Evolutionary conservation across 2,888 invertebrate species (phyloP).

Genomic region (Dicyrtoma fusca): DNA sequence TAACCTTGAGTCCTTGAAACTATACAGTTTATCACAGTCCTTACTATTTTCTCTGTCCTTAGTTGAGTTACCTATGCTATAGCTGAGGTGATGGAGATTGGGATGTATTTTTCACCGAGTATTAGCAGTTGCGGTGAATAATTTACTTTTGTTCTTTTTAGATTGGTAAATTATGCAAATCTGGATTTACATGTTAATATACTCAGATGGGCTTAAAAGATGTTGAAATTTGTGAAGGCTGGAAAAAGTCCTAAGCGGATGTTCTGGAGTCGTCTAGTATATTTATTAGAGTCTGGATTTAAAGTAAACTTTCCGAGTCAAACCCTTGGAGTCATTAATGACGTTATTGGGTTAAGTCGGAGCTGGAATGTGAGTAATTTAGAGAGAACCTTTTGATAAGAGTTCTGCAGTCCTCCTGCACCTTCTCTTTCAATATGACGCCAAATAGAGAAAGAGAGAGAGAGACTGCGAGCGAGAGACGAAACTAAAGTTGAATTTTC

Average conservation of each 20-base stretch:
- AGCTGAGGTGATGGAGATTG: too few relatives aligned
- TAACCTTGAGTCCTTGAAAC: too few relatives aligned
- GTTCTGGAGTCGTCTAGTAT: too few relatives aligned
- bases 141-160: slow-evolving; percentile 3
- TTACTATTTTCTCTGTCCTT: too few relatives aligned
- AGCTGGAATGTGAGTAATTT: slow-evolving; percentile 11
- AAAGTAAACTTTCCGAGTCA: neutral
- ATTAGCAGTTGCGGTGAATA: neutral
- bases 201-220: too few relatives aligned
- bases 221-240: too few relatives aligned
- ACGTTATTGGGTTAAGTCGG: slow-evolving; percentile 14
- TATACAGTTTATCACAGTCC: too few relatives aligned
- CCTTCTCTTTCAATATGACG: neutral
- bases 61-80: too few relatives aligned
- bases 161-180: slow-evolving; percentile 10
- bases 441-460: too few relatives aligned
- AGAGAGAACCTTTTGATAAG: neutral
- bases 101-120: too few relatives aligned
- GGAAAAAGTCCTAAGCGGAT: too few relatives aligned
- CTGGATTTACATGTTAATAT: slow-evolving; percentile 5
- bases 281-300: too few relatives aligned
- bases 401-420: neutral
- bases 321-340: slow-evolving; percentile 24
- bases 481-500: neutral
- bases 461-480: neutral